These are phyloP conservation scores for Microctonus hyperodae DNA, from an alignment of 2,888 invertebrate species.

Conservation along the genomic window DNA sequence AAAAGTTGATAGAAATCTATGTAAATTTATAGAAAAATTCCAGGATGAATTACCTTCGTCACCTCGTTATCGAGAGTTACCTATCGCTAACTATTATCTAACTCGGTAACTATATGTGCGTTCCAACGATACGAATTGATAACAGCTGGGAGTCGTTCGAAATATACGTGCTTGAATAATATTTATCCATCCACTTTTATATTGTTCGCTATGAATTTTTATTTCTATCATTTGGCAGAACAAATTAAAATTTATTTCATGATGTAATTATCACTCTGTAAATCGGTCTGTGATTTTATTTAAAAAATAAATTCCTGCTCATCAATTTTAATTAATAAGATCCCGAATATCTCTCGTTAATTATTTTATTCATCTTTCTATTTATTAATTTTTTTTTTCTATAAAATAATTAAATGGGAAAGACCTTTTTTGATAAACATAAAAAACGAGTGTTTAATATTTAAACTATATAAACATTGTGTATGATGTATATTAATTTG, in stretches of 20 bases:
- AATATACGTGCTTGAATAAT: constrained; percentile 12
- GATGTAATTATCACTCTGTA: neutral
- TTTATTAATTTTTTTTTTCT: too few relatives aligned
- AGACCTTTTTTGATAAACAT: too few relatives aligned
- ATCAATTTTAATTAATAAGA: too few relatives aligned
- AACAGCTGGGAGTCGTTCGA: constrained; percentile 31
- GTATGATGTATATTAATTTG: neutral
- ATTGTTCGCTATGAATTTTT: neutral
- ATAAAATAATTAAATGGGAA: too few relatives aligned
- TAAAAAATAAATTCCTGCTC: neutral
- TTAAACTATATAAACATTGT: too few relatives aligned
- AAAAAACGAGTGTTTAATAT: too few relatives aligned
- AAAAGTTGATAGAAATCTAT: neutral
- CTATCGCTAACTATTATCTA: constrained; percentile 10
- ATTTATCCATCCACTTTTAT: constrained; percentile 1
- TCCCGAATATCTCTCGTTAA: too few relatives aligned
- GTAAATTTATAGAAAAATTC: neutral
- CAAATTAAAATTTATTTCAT: neutral
- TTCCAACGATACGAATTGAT: constrained; percentile 35
- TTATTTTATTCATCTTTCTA: too few relatives aligned
- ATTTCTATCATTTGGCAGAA: neutral
- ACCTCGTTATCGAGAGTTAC: constrained; percentile 27
- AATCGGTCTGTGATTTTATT: neutral
- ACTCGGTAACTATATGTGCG: constrained; percentile 25
- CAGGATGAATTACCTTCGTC: constrained; percentile 21